These are phyloP conservation scores for Esperia sulphurella DNA, from an alignment of 2,888 invertebrate genomes.

Conservation along the genomic window DNA sequence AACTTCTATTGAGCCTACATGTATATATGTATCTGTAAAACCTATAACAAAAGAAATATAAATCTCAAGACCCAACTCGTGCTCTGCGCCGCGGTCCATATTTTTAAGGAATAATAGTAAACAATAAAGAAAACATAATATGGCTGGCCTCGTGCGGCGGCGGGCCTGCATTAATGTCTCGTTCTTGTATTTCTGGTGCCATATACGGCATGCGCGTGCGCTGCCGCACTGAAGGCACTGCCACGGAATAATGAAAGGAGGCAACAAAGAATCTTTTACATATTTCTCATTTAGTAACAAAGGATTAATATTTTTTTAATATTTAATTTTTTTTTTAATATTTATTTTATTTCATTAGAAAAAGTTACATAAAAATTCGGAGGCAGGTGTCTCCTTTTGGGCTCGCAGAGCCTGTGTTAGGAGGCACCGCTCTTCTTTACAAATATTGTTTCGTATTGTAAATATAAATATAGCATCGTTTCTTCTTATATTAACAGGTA, in stretches of 20 bases:
- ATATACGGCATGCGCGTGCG: conserved; percentile 68
- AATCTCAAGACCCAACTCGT: neutral
- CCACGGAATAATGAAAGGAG: conserved; percentile 29
- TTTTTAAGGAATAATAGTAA: conserved; percentile 31
- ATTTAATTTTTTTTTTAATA: no score
- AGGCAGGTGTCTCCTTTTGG: no score
- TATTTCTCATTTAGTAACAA: no score
- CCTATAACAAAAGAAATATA: neutral
- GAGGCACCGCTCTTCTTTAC: no score
- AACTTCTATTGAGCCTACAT: neutral
- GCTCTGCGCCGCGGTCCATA: conserved; percentile 8
- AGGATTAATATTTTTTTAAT: no score
- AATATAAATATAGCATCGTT: no score
- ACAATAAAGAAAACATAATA: conserved; percentile 59
- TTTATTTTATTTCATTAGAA: no score
- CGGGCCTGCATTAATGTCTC: conserved; percentile 62
- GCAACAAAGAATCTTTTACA: no score
- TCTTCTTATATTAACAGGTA: no score
- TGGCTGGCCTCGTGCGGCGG: conserved; percentile 42
- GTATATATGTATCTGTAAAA: neutral
- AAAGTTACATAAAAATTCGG: no score
- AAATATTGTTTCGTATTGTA: no score
- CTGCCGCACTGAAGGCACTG: conserved; percentile 43
- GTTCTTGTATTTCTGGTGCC: conserved; percentile 66
- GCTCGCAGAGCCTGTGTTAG: no score